These are phyloP conservation scores for Lepus timidus DNA, from an alignment of 2,113 vertebrate genomes.

Conservation along the genomic window DNA sequence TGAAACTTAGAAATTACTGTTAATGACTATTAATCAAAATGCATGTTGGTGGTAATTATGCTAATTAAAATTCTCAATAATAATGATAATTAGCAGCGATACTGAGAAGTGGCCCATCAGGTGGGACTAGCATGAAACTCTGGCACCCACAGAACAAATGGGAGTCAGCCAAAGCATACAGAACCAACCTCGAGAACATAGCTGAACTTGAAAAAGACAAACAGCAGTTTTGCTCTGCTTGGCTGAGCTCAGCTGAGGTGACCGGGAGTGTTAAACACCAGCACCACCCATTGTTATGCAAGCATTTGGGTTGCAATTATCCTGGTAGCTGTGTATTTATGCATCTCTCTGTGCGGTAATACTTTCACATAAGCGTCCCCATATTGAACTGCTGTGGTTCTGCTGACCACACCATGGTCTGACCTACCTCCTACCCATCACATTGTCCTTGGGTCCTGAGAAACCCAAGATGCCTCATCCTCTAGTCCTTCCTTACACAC, in stretches of 20 bases:
- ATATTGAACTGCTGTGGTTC: neutral
- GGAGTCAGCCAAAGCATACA: conserved; percentile 18
- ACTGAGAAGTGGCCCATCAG: conserved; percentile 53
- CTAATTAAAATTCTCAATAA: conserved; percentile 71
- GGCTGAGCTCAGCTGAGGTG: neutral
- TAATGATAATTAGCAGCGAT: conserved; percentile 75
- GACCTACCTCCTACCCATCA: neutral
- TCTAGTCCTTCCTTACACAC: neutral
- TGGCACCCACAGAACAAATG: conserved; percentile 44
- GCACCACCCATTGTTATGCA: neutral
- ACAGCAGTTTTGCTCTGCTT: neutral
- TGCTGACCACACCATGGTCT: neutral
- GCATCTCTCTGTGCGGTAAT: neutral
- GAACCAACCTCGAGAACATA: conserved; percentile 23
- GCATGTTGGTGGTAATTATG: conserved; percentile 67
- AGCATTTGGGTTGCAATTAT: neutral
- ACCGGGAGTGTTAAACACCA: neutral
- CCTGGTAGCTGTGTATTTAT: neutral
- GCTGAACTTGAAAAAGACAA: neutral
- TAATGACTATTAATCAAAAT: conserved; percentile 77
- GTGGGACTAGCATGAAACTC: conserved; percentile 60
- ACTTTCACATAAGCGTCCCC: neutral
- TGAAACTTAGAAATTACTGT: conserved; percentile 76
- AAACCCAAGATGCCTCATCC: neutral
- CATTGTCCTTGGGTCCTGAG: neutral